Base-by-base conservation (phyloP, 2,797 vertebrate species). In the Trachurus trachurus region DNA sequence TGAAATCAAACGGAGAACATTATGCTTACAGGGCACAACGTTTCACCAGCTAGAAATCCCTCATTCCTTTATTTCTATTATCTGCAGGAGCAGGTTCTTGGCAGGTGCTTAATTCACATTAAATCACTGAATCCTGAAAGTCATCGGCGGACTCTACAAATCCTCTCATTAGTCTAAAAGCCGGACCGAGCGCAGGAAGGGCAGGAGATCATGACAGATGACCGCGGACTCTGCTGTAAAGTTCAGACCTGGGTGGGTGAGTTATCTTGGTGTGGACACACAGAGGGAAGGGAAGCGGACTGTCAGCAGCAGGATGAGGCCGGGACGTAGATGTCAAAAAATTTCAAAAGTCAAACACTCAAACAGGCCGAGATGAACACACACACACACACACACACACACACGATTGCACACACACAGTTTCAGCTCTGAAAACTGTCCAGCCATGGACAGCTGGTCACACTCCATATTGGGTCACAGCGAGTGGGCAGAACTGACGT, bases 401-500 rank as follows among this genome's bases (percentile, higher is more conserved):
- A 74, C 57, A 49, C 26, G 26, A 26, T 26, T 26, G 26, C 45
- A 17, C 39, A 40, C 62, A 64, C 44, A 19, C 56, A 71, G 49
- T 56, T 7, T 29, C 64, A 40, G 22, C 52, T 56, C 61, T 71
- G 26, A 78, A 91, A 91, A 80, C 63, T 77, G 74, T 75, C 84
- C 83, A 83, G 80, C 76, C 62, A 76, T 63, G 70, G 90, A 88
- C 90, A 93, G 91, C 91, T 93, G 91, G 80, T 90, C 81, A 73
- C 84, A 84, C 81, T 86, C 87, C 81, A 80, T 71, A 60, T 62
- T 83, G 80, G 80, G 83, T 89, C 89, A 80, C 76, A 87, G 87
- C 74, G 66, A 81, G 90, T 71, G 84, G 84, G 82, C 80, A 81
- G 82, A 79, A 73, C 69, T 80, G 81, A 88, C 76, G 57, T 83